These are phyloP conservation scores for Myzus persicae DNA, from an alignment of 1,140 invertebrate genomes.

Conservation along the genomic window DNA sequence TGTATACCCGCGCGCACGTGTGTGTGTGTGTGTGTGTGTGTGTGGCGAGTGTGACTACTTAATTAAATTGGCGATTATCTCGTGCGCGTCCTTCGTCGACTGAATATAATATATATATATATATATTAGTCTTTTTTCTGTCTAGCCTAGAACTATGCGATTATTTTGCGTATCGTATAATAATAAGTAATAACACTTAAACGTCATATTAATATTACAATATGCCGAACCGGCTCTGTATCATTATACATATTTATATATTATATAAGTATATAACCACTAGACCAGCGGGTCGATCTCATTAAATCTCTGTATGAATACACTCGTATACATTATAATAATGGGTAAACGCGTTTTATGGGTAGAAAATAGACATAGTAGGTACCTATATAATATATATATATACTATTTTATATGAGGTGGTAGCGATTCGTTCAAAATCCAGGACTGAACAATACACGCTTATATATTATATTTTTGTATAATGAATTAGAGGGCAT, in stretches of 20 bases:
- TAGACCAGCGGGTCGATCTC: neutral
- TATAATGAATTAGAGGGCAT: neutral
- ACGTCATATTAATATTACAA: neutral
- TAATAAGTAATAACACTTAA: neutral
- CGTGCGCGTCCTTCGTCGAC: neutral
- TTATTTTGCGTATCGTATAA: neutral
- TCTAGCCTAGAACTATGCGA: neutral
- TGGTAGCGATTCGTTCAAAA: neutral
- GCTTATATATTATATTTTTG: neutral
- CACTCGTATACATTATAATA: neutral
- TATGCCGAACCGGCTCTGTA: neutral
- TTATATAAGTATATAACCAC: neutral
- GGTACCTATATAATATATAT: neutral
- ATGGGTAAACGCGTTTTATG: neutral
- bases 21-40: neutral
- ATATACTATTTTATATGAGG: neutral
- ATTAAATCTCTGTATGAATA: neutral
- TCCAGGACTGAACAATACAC: neutral
- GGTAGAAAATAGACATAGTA: neutral
- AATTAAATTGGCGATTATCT: neutral
- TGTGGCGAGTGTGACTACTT: too few species aligned
- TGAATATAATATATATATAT: too few species aligned
- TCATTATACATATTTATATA: neutral
- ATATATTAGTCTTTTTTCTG: neutral
- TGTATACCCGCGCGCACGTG: neutral